Conservation (phyloP, 2,888 invertebrate genomes). For the Microctonus aethiopoides region DNA sequence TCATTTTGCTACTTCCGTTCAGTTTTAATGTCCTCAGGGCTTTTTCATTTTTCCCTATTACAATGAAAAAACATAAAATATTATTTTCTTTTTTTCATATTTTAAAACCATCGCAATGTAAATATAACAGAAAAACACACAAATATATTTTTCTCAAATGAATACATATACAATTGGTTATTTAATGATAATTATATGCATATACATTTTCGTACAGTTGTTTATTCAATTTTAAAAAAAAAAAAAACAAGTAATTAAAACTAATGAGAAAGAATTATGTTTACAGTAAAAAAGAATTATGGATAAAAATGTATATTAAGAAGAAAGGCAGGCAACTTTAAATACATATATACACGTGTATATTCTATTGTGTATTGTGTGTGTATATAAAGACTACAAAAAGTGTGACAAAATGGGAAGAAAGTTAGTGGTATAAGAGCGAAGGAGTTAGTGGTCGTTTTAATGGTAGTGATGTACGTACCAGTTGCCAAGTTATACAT, state of each 20-base stretch:
- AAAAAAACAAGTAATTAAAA: not conserved
- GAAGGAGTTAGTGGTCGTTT: conserved; percentile 28
- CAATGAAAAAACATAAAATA: not conserved
- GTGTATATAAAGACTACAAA: not conserved
- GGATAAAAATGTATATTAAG: not conserved
- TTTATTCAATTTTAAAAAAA: conserved; percentile 18
- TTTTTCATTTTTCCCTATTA: not conserved
- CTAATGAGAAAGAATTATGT: not conserved
- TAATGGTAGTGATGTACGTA: not conserved
- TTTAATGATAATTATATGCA: conserved; percentile 22
- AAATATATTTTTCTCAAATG: conserved; percentile 5
- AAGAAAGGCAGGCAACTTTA: not conserved
- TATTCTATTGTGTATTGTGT: not conserved
- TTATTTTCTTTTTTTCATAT: too few species aligned
- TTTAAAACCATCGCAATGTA: not conserved
- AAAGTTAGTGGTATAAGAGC: conserved; percentile 35
- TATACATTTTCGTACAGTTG: conserved; percentile 19
- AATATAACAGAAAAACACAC: not conserved
- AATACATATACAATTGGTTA: conserved; percentile 25
- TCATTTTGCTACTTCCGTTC: not conserved
- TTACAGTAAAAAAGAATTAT: not conserved
- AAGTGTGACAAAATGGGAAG: conserved; percentile 10
- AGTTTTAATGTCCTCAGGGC: not conserved
- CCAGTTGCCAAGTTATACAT: conserved; percentile 41
- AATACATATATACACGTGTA: not conserved